Evolutionary conservation across 2,797 vertebrate species (phyloP).

Genomic region (Adelosebastes latens): DNA sequence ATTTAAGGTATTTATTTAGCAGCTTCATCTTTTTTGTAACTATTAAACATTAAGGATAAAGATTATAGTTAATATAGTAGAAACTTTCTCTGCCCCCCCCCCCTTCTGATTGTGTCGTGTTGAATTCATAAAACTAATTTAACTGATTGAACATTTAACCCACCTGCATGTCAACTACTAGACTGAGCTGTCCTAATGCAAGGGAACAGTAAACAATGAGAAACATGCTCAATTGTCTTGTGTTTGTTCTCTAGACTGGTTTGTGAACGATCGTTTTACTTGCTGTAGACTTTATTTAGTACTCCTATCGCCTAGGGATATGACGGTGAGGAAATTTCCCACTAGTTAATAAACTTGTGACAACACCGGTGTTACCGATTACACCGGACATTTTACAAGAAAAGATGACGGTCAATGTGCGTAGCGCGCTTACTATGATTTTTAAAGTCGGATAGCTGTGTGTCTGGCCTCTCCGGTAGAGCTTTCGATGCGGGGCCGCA

Average conservation of each 20-base stretch:
- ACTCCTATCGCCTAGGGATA: fast-evolving
- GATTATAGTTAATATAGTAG: slow-evolving; percentile 16
- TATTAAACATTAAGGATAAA: slow-evolving; percentile 28
- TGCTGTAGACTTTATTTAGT: background rate
- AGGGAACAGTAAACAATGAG: slow-evolving; percentile 43
- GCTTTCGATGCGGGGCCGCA: too few species aligned
- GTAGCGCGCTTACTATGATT: too few species aligned
- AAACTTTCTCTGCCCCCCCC: background rate
- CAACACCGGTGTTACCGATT: too few species aligned
- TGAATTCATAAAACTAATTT: slow-evolving; percentile 16
- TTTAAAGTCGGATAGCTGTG: too few species aligned
- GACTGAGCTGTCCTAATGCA: slow-evolving; percentile 7
- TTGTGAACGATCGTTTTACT: background rate
- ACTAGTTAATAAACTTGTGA: too few species aligned
- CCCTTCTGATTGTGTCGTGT: slow-evolving; percentile 5
- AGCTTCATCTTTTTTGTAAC: slow-evolving; percentile 39
- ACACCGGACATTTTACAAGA: too few species aligned
- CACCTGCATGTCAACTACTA: slow-evolving; percentile 45
- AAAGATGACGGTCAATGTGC: too few species aligned
- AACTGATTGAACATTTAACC: slow-evolving; percentile 12
- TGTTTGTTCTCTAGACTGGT: slow-evolving; percentile 4
- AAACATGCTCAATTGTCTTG: background rate
- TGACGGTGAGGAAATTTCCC: too few species aligned
- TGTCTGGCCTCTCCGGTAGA: too few species aligned
- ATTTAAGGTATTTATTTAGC: slow-evolving; percentile 68